These are phyloP conservation scores for Drosophila erecta DNA, from an alignment of 1,140 invertebrate genomes.

Conservation along the genomic window DNA sequence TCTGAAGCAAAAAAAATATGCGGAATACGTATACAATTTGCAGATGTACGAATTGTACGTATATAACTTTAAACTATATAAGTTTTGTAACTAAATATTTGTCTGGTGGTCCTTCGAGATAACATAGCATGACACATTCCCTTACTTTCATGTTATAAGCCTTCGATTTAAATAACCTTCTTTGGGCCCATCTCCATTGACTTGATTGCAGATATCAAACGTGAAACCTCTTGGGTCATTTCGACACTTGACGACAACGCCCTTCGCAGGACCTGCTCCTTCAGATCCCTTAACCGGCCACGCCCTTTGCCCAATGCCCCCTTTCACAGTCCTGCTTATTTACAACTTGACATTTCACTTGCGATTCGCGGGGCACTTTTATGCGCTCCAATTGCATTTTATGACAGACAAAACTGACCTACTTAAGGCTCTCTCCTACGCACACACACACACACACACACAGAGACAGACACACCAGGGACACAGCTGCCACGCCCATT, in stretches of 20 bases:
- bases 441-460: constrained; percentile 5
- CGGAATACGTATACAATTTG: neutral
- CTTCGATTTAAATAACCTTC: constrained; percentile 4
- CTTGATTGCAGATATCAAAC: constrained; percentile 25
- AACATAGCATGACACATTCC: neutral
- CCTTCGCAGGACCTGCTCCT: constrained; percentile 15
- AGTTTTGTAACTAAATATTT: too few species aligned
- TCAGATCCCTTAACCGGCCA: constrained; percentile 25
- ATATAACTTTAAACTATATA: too few species aligned
- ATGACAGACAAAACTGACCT: constrained; percentile 78
- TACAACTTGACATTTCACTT: constrained; percentile 79
- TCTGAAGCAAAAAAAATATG: neutral
- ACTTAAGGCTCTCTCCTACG: constrained; percentile 59
- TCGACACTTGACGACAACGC: constrained; percentile 41
- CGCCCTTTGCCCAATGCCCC: neutral
- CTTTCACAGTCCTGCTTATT: constrained; percentile 48
- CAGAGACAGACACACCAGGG: neutral
- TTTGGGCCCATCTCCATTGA: constrained; percentile 20
- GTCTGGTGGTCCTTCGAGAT: neutral
- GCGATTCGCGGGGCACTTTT: constrained; percentile 69
- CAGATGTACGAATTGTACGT: too few species aligned
- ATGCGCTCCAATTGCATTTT: constrained; percentile 81
- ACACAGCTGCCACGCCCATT: constrained; percentile 10
- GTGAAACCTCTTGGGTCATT: constrained; percentile 43
- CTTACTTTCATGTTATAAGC: too few species aligned